A percentile compares a stretch with the other conserved stretches of the same genome.
phyloP scores from a whole-genome alignment of 2,888 invertebrate genomes.

The Lasioglossum calceatum region DNA sequence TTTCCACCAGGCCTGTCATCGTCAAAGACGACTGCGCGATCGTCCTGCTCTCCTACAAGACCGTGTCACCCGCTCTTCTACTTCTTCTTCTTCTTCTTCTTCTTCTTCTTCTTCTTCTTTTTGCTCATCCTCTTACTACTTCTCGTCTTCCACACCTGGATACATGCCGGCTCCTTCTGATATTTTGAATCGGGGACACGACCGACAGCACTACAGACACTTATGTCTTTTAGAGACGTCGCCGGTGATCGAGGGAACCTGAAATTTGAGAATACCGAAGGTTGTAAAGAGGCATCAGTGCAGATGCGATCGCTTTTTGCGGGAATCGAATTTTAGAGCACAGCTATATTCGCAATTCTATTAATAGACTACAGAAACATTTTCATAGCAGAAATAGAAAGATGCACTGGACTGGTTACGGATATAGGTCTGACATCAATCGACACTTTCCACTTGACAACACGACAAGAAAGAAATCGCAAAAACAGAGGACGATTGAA shows the following conservation, averaged over 20 bases:
- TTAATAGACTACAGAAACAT: not conserved
- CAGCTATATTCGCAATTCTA: not conserved
- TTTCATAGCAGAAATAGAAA: no score
- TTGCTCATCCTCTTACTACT: not conserved
- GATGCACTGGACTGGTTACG: no score
- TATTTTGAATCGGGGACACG: not conserved
- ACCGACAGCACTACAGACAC: not conserved
- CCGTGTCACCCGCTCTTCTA: not conserved
- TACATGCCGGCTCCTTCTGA: not conserved
- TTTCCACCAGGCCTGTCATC: slow-evolving; percentile 20
- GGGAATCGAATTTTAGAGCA: not conserved
- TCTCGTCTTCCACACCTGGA: not conserved
- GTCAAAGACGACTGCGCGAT: slow-evolving; percentile 25
- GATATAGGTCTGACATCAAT: not conserved
- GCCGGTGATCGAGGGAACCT: not conserved
- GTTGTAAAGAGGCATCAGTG: not conserved
- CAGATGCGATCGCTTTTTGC: not conserved
- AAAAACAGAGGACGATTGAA: not conserved
- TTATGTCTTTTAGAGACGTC: not conserved
- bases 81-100: not conserved
- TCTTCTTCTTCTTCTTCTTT: not conserved
- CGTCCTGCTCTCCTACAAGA: not conserved
- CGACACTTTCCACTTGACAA: not conserved
- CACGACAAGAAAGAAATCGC: not conserved
- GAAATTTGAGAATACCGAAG: not conserved